A percentile compares a stretch with the other conserved stretches of the same genome.
Conservation (phyloP, 2,113 vertebrate genomes). For the Mormoops blainvillei region DNA sequence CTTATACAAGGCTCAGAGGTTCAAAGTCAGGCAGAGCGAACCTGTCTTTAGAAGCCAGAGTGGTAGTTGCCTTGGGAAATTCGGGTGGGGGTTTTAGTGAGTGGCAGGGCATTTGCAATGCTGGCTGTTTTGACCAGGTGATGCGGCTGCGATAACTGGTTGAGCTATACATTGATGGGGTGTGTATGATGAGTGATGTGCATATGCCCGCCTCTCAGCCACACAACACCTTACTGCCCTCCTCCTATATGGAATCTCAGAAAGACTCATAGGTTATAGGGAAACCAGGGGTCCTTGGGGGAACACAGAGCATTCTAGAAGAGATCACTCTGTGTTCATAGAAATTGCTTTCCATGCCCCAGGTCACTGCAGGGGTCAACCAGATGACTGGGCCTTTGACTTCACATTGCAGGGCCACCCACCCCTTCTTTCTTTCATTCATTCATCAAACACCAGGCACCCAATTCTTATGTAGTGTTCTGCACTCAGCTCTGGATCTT, state of each 20-base stretch:
- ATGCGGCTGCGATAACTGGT: too few species aligned
- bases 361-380: not conserved
- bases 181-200: accelerated
- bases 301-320: not conserved
- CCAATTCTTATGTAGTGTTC: too few species aligned
- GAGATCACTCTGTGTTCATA: accelerated
- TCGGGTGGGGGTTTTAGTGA: not conserved
- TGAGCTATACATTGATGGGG: accelerated
- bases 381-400: not conserved
- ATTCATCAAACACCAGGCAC: accelerated
- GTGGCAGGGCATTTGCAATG: accelerated
- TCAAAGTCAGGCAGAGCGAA: not conserved
- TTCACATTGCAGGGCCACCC: accelerated
- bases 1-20: not conserved
- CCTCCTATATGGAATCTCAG: not conserved
- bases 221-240: not conserved
- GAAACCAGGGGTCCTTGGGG: not conserved
- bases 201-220: not conserved
- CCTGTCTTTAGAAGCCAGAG: not conserved
- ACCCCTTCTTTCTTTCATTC: too few species aligned
- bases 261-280: not conserved
- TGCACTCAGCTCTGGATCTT: not conserved
- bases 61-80: not conserved
- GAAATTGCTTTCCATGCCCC: not conserved
- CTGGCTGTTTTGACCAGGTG: not conserved